Evolutionary conservation across 2,113 vertebrate species (phyloP), one percentile per base, ranked within the genome.

Genomic region (Edolisoma coerulescens): DNA sequence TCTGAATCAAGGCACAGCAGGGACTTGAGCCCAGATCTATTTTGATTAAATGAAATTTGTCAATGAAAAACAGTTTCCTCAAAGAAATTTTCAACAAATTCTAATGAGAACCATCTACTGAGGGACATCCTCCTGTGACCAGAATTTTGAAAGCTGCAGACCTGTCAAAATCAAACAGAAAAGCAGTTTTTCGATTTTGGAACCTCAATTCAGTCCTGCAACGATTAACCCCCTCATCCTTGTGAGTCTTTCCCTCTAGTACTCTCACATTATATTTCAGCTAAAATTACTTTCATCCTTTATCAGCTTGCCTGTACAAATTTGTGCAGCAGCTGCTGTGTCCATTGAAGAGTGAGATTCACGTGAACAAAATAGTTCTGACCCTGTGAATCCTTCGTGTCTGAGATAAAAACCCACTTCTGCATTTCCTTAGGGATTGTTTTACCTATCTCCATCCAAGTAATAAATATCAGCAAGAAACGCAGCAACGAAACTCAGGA

Each of bases 251-350:
- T 94, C 76, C 76, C 59, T 94, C 95, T 83, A 95, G 75, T 95
- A 91, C 54, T 90, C 63, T 93, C 93, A 95, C 91, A 87, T 93
- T 96, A 87, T 97, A 96, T 96, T 97, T 96, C 94, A 84, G 84
- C 77, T 95, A 90, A 96, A 97, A 97, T 97, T 96, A 96, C 96
- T 97, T 97, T 96, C 82, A 97, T 87, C 96, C 90, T 97, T 95
- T 96, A 96, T 97, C 97, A 95, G 89, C 92, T 87, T 96, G 87
- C 90, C 89, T 94, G 84, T 95, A 96, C 5, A 19, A 96, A 96
- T 95, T 95, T 89, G 96, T 93, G 90, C 94, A 94, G 93, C 89
- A 85, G 90, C 88, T 95, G 91, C 92, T 94, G 90, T 83, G 93
- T 91, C 97, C 87, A 88, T 17, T 93, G 90, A 97, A 96, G 93